These are phyloP conservation scores for Numenius phaeopus DNA, from an alignment of 2,797 vertebrate genomes.

Conservation along the genomic window DNA sequence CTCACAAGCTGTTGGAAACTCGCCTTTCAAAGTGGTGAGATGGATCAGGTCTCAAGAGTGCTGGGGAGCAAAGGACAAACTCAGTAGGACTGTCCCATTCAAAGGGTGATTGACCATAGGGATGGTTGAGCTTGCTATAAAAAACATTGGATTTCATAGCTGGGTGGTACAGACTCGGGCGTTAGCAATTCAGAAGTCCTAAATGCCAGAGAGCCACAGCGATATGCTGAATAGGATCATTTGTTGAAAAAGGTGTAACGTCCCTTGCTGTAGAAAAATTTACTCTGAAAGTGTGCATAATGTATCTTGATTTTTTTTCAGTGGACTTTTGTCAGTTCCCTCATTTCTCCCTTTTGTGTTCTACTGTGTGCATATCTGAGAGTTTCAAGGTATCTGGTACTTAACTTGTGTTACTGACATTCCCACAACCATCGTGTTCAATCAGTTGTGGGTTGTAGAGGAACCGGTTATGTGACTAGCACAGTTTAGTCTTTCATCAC, in stretches of 20 bases:
- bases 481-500: neutral
- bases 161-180: neutral
- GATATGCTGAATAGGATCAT: accelerated
- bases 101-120: neutral
- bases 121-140: neutral
- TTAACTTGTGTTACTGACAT: neutral
- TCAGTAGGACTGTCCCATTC: neutral
- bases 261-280: neutral
- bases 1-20: neutral
- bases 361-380: neutral
- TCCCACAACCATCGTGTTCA: neutral
- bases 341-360: neutral
- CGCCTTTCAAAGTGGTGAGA: neutral
- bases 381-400: accelerated
- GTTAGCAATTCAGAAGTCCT: neutral
- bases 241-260: neutral
- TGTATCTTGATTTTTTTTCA: neutral
- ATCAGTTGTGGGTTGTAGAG: neutral
- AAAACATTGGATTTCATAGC: neutral
- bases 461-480: neutral
- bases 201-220: neutral
- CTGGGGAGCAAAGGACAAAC: neutral
- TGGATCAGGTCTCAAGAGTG: neutral
- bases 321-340: neutral
- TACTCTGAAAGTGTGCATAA: neutral